Percentiles rank a stretch among this genome's conserved stretches.
phyloP scores from a whole-genome alignment of 2,113 vertebrate genomes.

The Nettapus auritus region DNA sequence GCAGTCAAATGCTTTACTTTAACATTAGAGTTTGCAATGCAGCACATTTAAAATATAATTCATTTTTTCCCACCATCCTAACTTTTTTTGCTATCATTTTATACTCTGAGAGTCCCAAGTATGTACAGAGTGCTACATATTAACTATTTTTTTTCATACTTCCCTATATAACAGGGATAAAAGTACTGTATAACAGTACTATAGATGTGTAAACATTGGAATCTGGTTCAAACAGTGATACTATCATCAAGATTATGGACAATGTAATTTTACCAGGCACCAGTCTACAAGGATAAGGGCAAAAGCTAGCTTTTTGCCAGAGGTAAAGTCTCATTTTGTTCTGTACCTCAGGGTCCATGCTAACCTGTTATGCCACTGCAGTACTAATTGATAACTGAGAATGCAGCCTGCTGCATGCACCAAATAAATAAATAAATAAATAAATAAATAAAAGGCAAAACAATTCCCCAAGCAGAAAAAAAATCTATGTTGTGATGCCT shows the following conservation, averaged over 20 bases:
- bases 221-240: background rate
- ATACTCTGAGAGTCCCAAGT: background rate
- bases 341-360: background rate
- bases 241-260: background rate
- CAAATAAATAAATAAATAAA: background rate
- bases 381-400: background rate
- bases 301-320: background rate
- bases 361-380: background rate
- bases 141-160: background rate
- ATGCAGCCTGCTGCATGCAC: background rate
- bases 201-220: background rate
- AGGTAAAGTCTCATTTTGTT: background rate
- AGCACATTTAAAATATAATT: background rate
- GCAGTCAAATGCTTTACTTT: background rate
- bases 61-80: background rate
- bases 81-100: background rate
- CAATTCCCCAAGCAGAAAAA: background rate
- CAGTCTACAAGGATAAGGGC: background rate
- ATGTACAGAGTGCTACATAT: background rate
- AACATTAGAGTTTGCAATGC: background rate
- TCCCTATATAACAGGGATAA: too few relatives aligned
- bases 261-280: background rate
- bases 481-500: accelerated
- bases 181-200: too few relatives aligned
- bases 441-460: background rate